These are phyloP conservation scores for Keiferia lycopersicella DNA, from an alignment of 2,888 invertebrate genomes.

Conservation along the genomic window DNA sequence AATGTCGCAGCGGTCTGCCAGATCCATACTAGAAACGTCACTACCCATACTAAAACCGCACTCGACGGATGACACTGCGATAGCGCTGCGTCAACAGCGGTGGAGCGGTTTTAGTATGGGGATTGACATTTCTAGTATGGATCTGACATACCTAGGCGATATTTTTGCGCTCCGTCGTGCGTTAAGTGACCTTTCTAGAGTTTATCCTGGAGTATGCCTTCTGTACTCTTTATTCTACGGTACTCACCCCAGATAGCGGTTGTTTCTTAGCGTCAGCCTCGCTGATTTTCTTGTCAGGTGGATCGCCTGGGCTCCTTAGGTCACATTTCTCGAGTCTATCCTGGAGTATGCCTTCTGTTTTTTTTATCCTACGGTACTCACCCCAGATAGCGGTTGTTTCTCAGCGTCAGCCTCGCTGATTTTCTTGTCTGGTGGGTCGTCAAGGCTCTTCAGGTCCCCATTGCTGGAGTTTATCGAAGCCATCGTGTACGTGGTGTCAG, in stretches of 20 bases:
- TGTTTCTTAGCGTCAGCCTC: constrained; percentile 74
- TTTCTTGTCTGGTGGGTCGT: constrained; percentile 69
- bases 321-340: constrained; percentile 69
- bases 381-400: constrained; percentile 73
- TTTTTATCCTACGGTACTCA: constrained; percentile 42
- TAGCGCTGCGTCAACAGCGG: too few relatives aligned
- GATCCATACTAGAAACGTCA: too few relatives aligned
- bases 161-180: too few relatives aligned
- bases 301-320: constrained; percentile 63
- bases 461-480: constrained; percentile 69
- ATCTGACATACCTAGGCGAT: too few relatives aligned
- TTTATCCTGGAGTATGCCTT: too few relatives aligned
- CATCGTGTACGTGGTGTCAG: constrained; percentile 69
- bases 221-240: too few relatives aligned
- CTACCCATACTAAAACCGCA: too few relatives aligned
- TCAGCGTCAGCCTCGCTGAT: constrained; percentile 68
- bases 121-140: too few relatives aligned
- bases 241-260: constrained; percentile 70
- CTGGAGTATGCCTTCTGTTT: constrained; percentile 53
- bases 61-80: too few relatives aligned
- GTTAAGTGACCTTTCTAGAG: too few relatives aligned
- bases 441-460: constrained; percentile 63
- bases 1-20: too few relatives aligned
- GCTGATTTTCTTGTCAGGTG: constrained; percentile 65
- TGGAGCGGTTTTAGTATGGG: too few relatives aligned